Evolutionary conservation across 2,797 vertebrate genomes (phyloP), one percentile per base, ranked within the genome.

Genomic region (Ceyx erithaca): DNA sequence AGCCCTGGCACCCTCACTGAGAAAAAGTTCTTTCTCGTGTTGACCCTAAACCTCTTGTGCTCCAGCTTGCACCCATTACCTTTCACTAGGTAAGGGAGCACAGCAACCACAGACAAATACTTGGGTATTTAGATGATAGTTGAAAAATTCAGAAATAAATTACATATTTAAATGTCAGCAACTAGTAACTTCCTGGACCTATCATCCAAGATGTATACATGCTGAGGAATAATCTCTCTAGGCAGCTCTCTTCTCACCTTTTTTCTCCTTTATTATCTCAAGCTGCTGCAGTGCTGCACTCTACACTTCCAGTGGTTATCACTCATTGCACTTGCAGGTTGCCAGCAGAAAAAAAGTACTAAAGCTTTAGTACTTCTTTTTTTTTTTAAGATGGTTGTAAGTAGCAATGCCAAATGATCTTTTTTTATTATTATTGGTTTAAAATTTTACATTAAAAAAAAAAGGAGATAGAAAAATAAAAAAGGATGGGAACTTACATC

Each of bases 111-210:
- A 43, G 51, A 19, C 37, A 76, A 83, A 23, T 15, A 33, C 18
- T 58, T 33, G 33, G 5, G 5, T n/a, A 52, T 73, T 78, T 55
- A 66, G 20, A 26, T 72, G 64, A 43, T 69, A 35, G 17, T 10
- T 76, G 57, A 59, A 92, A 90, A 90, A 48, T 33, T 48, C 67
- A 75, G 40, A 87, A 80, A 81, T 89, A 70, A 81, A 73, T 82
- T 12, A 37, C 8, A 2, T 66, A 41, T 93, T 86, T 66, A 79
- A 89, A 41, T 66, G 3, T 40, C 33, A 37, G 19, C 61, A 82
- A 2, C 19, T 61, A 79, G 3, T 57, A 49, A 49, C 23, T 89
- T 85, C 51, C 37, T 58, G 28, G 20, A 61, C 15, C 35, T 85
- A 4, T 13, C 22, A 45, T 80, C 19, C 33, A 31, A 48, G n/a